Conservation (phyloP, 2,797 vertebrate species). For the Myripristis murdjan region DNA sequence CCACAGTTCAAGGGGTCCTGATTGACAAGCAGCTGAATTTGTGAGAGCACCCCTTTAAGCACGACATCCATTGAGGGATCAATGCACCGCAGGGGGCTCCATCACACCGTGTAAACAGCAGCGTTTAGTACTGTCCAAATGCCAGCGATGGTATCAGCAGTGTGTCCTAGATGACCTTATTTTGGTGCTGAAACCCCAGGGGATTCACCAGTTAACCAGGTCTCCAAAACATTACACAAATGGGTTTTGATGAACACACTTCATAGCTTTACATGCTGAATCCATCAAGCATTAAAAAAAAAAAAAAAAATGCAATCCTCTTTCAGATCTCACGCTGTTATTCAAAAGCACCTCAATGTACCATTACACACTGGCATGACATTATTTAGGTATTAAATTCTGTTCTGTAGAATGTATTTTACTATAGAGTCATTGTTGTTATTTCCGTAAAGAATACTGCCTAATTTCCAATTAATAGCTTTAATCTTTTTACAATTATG, state of each 20-base stretch:
- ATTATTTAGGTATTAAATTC: too few species aligned
- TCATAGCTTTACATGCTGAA: background rate
- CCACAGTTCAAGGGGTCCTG: conserved; percentile 39
- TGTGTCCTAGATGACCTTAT: conserved; percentile 69
- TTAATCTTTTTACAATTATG: too few species aligned
- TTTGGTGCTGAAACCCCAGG: conserved; percentile 21
- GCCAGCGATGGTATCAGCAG: conserved; percentile 49
- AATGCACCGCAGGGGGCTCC: conserved; percentile 67
- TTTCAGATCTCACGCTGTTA: conserved; percentile 2
- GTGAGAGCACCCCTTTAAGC: conserved; percentile 69
- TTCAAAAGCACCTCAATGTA: background rate
- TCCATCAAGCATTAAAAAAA: background rate
- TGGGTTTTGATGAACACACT: conserved; percentile 16
- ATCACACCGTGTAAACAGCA: conserved; percentile 67
- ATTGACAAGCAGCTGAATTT: conserved; percentile 61
- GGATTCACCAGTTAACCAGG: conserved; percentile 26
- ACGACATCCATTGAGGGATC: conserved; percentile 71
- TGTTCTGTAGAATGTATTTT: too few species aligned
- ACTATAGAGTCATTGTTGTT: too few species aligned
- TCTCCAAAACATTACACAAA: conserved; percentile 28
- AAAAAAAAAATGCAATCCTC: background rate
- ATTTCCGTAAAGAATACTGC: too few species aligned
- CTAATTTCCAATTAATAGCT: too few species aligned
- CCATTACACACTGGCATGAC: background rate
- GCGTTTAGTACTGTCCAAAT: conserved; percentile 60